Evolutionary conservation across 2,797 vertebrate genomes (phyloP).

Genomic region (Pelobates cultripes): DNA sequence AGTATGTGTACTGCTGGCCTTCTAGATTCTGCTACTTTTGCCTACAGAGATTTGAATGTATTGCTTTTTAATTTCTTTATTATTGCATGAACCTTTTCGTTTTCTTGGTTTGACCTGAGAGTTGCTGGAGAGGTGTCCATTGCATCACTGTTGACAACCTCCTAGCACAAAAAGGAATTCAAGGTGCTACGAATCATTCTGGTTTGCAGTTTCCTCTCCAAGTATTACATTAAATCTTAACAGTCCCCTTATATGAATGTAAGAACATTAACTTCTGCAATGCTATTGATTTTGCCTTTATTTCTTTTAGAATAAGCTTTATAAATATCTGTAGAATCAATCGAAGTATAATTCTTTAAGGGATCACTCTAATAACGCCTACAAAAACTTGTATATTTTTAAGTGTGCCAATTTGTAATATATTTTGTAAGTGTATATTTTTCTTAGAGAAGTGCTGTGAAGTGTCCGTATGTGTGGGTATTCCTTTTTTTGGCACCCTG

Average conservation of each 20-base stretch:
- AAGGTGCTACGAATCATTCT: conserved; percentile 62
- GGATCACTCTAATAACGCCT: conserved; percentile 95
- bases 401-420: conserved; percentile 99
- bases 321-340: conserved; percentile 99
- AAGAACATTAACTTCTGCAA: conserved; percentile 97
- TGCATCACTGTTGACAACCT: conserved; percentile 14
- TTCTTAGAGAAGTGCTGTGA: conserved; percentile 99
- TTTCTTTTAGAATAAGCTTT: conserved; percentile 97
- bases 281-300: conserved; percentile 97
- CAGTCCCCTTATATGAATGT: conserved; percentile 95
- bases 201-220: conserved; percentile 57
- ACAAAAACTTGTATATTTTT: conserved; percentile 99
- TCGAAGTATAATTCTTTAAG: conserved; percentile 98
- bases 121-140: conserved; percentile 37
- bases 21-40: conserved; percentile 74
- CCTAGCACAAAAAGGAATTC: conserved; percentile 26
- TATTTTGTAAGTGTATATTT: conserved; percentile 99
- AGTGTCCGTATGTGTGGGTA: conserved; percentile 98
- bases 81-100: conserved; percentile 85
- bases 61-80: conserved; percentile 77
- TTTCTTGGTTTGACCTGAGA: conserved; percentile 70
- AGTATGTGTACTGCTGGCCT: conserved; percentile 69
- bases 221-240: conserved; percentile 70
- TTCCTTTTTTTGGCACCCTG: conserved; percentile 98
- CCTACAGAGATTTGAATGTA: conserved; percentile 99